phyloP scores from a whole-genome alignment of 2,113 vertebrate species.

The Notiomystis cincta region DNA sequence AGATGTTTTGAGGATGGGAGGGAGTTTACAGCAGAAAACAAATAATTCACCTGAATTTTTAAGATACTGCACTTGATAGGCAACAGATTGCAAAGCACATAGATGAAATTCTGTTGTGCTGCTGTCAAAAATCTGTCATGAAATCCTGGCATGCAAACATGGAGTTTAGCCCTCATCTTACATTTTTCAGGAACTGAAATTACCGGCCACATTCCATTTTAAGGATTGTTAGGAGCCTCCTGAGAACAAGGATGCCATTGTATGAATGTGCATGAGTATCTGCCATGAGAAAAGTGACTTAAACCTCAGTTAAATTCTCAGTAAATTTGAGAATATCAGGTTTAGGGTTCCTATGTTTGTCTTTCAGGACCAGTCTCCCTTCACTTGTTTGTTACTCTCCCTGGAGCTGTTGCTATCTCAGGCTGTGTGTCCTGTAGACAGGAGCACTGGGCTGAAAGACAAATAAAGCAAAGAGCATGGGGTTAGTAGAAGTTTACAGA shows the following conservation, averaged over 20 bases:
- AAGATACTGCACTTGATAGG: not conserved
- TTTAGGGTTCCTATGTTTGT: not conserved
- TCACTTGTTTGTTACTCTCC: not conserved
- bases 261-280: not conserved
- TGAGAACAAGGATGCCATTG: not conserved
- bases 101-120: not conserved
- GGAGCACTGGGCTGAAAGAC: not conserved
- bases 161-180: not conserved
- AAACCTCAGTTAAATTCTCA: not conserved
- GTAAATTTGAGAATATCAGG: not conserved
- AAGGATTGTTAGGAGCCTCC: not conserved
- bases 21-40: not conserved
- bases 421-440: not conserved
- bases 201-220: not conserved
- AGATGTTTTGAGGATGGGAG: not conserved
- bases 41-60: not conserved
- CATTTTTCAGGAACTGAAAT: not conserved
- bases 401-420: not conserved
- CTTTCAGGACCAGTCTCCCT: not conserved
- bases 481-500: not conserved
- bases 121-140: not conserved
- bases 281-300: not conserved
- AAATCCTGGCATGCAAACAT: not conserved
- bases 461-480: not conserved
- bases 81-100: not conserved